A percentile compares a stretch with the other conserved stretches of the same genome.
These are phyloP conservation scores for Dendropsophus ebraccatus DNA, from an alignment of 2,113 vertebrate genomes.

Conservation along the genomic window DNA sequence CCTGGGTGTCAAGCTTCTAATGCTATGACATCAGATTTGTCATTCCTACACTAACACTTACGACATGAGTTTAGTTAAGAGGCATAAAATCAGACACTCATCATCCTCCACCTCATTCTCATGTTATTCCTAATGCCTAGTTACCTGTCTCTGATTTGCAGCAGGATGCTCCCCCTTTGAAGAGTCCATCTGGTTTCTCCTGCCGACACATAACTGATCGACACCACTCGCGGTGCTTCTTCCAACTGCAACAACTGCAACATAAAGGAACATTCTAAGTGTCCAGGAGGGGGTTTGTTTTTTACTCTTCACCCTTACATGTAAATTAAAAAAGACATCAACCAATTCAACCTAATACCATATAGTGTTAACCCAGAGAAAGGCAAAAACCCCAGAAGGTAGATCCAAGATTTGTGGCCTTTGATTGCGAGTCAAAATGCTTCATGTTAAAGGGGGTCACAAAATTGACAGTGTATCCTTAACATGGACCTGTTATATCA, in stretches of 20 bases:
- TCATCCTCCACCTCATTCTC: neutral
- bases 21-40: neutral
- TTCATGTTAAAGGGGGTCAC: neutral
- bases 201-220: constrained; percentile 69
- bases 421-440: neutral
- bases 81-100: neutral
- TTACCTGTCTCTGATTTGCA: constrained; percentile 85
- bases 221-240: constrained; percentile 78
- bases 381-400: too few relatives aligned
- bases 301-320: neutral
- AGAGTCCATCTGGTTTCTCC: constrained; percentile 77
- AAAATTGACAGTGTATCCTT: too few relatives aligned
- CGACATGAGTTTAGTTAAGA: constrained; percentile 17
- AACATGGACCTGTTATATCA: too few relatives aligned
- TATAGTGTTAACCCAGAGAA: too few relatives aligned
- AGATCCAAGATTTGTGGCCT: neutral
- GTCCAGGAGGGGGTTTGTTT: neutral
- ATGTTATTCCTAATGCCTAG: neutral
- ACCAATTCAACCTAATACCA: too few relatives aligned
- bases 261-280: neutral
- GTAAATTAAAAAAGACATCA: neutral
- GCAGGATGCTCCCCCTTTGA: constrained; percentile 75
- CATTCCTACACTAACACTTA: constrained; percentile 18
- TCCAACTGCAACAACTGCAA: constrained; percentile 85
- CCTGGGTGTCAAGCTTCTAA: neutral